phyloP scores from a whole-genome alignment of 1,140 invertebrate species.

The Pectinophora gossypiella region DNA sequence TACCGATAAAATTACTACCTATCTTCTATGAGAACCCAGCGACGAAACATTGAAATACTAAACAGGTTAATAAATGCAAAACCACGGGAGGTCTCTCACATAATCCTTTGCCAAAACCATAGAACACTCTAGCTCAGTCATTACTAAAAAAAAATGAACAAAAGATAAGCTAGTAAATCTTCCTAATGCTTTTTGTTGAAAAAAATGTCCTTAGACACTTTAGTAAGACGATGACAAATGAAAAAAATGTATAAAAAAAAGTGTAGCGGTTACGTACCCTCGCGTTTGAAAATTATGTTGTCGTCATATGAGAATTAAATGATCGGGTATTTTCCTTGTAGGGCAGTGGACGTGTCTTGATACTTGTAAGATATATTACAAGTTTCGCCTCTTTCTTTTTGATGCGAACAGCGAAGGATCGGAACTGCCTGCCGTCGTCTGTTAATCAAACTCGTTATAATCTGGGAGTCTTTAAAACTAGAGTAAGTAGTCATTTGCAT shows the following conservation, averaged over 20 bases:
- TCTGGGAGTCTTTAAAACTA: too few species aligned
- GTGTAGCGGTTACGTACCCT: constrained; percentile 43
- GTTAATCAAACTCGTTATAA: too few species aligned
- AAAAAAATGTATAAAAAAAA: constrained; percentile 24
- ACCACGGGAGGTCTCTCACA: background rate
- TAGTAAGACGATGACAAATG: constrained; percentile 24
- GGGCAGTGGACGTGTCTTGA: constrained; percentile 25
- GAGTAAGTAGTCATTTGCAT: too few species aligned
- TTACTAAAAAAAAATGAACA: constrained; percentile 17
- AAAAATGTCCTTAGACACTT: constrained; percentile 19
- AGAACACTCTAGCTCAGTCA: constrained; percentile 10
- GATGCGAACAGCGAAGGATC: too few species aligned
- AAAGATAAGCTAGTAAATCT: constrained; percentile 22
- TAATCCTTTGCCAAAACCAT: constrained; percentile 3
- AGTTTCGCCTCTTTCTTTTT: too few species aligned
- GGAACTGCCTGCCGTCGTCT: too few species aligned
- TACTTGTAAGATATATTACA: constrained; percentile 21
- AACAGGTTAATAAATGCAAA: background rate
- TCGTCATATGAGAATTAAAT: constrained; percentile 36
- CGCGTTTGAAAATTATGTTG: constrained; percentile 32
- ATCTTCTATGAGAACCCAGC: too few species aligned
- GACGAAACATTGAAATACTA: background rate
- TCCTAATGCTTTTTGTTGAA: constrained; percentile 15
- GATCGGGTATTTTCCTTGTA: constrained; percentile 16
- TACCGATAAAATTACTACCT: too few species aligned